Conservation (phyloP, 2,888 invertebrate genomes). For the Sepiola atlantica region DNA sequence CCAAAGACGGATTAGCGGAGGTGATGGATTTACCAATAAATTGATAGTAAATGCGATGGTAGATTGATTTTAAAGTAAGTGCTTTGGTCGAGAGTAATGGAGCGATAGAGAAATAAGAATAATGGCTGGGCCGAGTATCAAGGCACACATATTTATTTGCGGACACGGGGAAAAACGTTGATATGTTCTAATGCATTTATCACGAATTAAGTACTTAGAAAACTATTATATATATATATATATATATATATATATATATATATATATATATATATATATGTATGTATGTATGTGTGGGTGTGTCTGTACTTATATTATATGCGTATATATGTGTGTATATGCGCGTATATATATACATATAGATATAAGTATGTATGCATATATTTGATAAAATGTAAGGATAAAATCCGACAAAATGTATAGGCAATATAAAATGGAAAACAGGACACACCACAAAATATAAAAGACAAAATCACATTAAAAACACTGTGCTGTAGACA, state of each 20-base stretch:
- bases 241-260: not conserved
- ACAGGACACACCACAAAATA: too few species aligned
- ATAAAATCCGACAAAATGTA: too few species aligned
- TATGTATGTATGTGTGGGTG: not conserved
- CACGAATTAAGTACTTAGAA: not conserved
- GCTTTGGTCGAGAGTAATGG: conserved; percentile 18
- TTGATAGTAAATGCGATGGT: conserved; percentile 32
- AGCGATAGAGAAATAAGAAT: conserved; percentile 16
- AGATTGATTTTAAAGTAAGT: conserved; percentile 32
- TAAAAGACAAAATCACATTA: too few species aligned
- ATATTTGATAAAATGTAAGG: too few species aligned
- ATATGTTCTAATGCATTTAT: not conserved
- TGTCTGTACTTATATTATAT: not conserved
- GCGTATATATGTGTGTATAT: too few species aligned
- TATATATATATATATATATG: not conserved
- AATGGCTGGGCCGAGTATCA: not conserved
- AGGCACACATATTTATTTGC: not conserved
- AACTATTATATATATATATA: not conserved
- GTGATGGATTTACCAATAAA: conserved; percentile 13
- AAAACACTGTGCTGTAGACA: too few species aligned
- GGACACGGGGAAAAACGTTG: not conserved
- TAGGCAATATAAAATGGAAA: too few species aligned
- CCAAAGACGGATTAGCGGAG: not conserved
- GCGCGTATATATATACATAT: too few species aligned
- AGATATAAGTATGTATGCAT: too few species aligned